phyloP scores from a whole-genome alignment of 2,888 invertebrate genomes.

The Oscheius sp. region DNA sequence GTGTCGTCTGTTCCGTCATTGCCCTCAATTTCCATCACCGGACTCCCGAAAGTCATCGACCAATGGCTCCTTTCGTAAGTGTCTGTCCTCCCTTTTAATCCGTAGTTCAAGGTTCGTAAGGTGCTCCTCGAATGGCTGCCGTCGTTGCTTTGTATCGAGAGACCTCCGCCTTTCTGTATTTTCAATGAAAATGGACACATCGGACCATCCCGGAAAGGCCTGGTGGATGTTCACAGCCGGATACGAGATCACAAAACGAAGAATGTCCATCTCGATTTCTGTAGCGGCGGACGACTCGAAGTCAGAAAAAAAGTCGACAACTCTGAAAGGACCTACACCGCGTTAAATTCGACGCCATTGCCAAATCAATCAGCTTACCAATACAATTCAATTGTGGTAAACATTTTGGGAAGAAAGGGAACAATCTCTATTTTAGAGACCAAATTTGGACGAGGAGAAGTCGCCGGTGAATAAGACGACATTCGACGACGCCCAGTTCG shows the following conservation, averaged over 20 bases:
- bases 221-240: conserved; percentile 40
- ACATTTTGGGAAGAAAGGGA: too few relatives aligned
- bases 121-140: conserved; percentile 68
- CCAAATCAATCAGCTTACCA: conserved; percentile 26
- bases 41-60: conserved; percentile 69
- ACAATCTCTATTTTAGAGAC: conserved; percentile 9
- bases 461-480: background rate
- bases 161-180: conserved; percentile 57
- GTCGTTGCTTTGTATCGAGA: conserved; percentile 64
- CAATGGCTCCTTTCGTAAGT: conserved; percentile 67
- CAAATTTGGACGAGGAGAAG: conserved; percentile 16
- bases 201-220: conserved; percentile 9
- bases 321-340: background rate
- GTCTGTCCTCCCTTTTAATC: background rate
- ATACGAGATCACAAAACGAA: conserved; percentile 41
- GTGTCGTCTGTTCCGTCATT: conserved; percentile 73
- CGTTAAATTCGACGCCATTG: conserved; percentile 23
- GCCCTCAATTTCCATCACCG: conserved; percentile 79
- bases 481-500: conserved; percentile 53
- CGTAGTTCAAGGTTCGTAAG: conserved; percentile 54
- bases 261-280: conserved; percentile 48
- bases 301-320: conserved; percentile 21
- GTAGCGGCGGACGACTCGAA: conserved; percentile 38
- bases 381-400: conserved; percentile 20
- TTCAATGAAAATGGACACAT: conserved; percentile 29